Evolutionary conservation across 2,888 invertebrate species (phyloP), one percentile per base, ranked within the genome.

Genomic region (Troides aeacus): DNA sequence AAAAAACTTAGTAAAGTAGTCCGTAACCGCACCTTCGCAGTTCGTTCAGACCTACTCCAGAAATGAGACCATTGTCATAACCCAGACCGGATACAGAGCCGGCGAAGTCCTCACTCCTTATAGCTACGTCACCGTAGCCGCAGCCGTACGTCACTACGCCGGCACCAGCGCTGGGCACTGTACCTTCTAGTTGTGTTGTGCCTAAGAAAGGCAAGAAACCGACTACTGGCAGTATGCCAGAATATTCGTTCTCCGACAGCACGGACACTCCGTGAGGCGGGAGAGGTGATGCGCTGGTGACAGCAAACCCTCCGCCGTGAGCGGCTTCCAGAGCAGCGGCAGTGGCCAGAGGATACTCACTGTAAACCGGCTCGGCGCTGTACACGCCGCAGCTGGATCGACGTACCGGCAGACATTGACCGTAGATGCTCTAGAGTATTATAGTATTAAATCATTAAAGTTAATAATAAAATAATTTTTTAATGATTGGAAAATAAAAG

Each of bases 181-280:
- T 30, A 15, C 74, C 74, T 1, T 74, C 74, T 63, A 76, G 71
- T n/a, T 67, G 72, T 30, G 77, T 75, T 18, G 75, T 75, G 46
- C 73, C 74, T 69, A 76, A 58, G 71, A 76, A 74, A 17, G 69
- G 69, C 36, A 76, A 71, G 59, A 77, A 72, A n/a, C 80, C 81
- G 0, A 71, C 73, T 0, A 79, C 76, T 2, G 66, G 63, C 17
- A 81, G 30, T 2, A 74, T 71, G 0, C 81, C 81, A 57, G 79
- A 78, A 23, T 80, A 79, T 1, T 74, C 72, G 66, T 79, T 79
- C 39, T 80, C 81, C 46, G 80, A 77, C 1, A 75, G 36, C 5
- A 62, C 62, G n/a, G 62, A 62, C 21, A 68, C 62, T 7, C 68
- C 68, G 30, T 62, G n/a, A 5, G 68, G 68, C 21, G 68, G 58